Percentiles rank a stretch among this genome's conserved stretches.
phyloP scores from a whole-genome alignment of 2,797 vertebrate species.

The Holocentrus rufus region DNA sequence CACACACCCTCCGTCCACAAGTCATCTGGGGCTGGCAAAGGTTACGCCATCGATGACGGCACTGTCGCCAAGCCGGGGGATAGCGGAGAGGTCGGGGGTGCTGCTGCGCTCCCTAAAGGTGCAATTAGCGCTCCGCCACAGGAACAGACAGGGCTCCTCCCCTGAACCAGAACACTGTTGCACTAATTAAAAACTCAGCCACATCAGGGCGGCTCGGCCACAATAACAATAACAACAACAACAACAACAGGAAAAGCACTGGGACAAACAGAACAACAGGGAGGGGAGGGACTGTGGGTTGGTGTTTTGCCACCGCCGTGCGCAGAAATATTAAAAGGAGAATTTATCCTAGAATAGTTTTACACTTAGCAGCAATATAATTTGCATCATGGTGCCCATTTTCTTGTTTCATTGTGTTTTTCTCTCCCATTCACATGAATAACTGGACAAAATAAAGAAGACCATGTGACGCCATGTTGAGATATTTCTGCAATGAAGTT shows the following conservation, averaged over 20 bases:
- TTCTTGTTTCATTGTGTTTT: no score
- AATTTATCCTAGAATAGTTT: not conserved
- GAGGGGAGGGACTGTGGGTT: conserved; percentile 3
- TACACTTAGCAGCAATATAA: not conserved
- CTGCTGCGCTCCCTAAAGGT: conserved; percentile 61
- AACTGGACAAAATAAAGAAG: no score
- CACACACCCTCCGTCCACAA: not conserved
- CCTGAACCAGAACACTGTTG: conserved; percentile 53
- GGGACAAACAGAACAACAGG: conserved; percentile 14
- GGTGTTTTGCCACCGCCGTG: not conserved
- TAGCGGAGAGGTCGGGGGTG: conserved; percentile 44
- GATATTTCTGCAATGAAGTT: no score
- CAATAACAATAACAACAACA: conserved; percentile 37
- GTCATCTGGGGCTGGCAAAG: conserved; percentile 14
- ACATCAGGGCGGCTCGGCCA: conserved; percentile 33
- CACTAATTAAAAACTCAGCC: conserved; percentile 73
- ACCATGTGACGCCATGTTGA: no score
- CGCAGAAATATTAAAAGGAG: not conserved
- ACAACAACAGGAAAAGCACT: conserved; percentile 27
- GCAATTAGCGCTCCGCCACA: conserved; percentile 72
- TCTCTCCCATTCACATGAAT: no score
- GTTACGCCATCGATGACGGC: conserved; percentile 60
- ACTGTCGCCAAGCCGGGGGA: conserved; percentile 62
- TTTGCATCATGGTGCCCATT: no score
- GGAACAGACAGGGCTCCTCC: conserved; percentile 67